Evolutionary conservation across 1,140 invertebrate genomes (phyloP).

Genomic region (Theocolax elegans): DNA sequence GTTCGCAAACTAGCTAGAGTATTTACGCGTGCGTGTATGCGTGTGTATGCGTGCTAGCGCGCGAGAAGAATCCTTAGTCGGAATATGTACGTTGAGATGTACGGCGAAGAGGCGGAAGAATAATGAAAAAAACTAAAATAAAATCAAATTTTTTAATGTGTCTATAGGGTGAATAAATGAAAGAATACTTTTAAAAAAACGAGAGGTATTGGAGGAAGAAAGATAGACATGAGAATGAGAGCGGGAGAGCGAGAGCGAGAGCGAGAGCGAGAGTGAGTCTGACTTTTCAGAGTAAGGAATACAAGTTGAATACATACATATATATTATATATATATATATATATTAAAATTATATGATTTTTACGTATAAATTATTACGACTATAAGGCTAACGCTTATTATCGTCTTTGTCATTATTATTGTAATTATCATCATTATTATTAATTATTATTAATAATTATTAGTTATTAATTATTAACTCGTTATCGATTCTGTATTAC

Average conservation of each 20-base stretch:
- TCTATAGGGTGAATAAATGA: slow-evolving; percentile 29
- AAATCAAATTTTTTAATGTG: slow-evolving; percentile 44
- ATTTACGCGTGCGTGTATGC: too few relatives aligned
- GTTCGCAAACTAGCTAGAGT: too few relatives aligned
- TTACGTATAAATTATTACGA: slow-evolving; percentile 42
- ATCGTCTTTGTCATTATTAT: slow-evolving; percentile 48
- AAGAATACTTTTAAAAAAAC: slow-evolving; percentile 1
- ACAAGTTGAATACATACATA: slow-evolving; percentile 34
- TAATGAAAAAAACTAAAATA: slow-evolving; percentile 16
- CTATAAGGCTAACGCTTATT: slow-evolving; percentile 45
- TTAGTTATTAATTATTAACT: slow-evolving; percentile 49
- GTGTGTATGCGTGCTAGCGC: too few relatives aligned
- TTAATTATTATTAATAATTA: slow-evolving; percentile 44
- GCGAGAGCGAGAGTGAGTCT: slow-evolving; percentile 21
- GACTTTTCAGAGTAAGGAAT: slow-evolving; percentile 28
- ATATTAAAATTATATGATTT: slow-evolving; percentile 43
- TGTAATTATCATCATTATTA: too few relatives aligned
- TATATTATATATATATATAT: too few relatives aligned
- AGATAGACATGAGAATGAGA: too few relatives aligned
- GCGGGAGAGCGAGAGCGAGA: too few relatives aligned
- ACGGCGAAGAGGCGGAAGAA: neutral
- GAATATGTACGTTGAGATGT: slow-evolving; percentile 1
- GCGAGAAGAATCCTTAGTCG: slow-evolving; percentile 15
- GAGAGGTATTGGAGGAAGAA: too few relatives aligned
- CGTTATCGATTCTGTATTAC: slow-evolving; percentile 51